Base-by-base conservation (phyloP, 2,888 invertebrate species). In the Iselma pallidipennis region DNA sequence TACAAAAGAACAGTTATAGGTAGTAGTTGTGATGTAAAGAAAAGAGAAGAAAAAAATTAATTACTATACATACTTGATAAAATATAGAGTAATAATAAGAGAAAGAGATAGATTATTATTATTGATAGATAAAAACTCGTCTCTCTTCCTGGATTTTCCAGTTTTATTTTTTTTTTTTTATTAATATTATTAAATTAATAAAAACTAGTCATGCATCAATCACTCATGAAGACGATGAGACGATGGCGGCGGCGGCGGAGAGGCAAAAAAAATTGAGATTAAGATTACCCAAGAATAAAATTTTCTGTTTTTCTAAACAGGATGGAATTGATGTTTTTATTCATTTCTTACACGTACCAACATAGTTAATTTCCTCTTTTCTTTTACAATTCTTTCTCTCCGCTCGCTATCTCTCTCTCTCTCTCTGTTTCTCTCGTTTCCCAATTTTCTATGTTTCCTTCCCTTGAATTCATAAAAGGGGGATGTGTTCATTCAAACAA, bases 301-400 rank as follows among this genome's bases (percentile, higher is more conserved):
- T n/a, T n/a, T n/a, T n/a, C n/a, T n/a, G n/a, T n/a, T n/a, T n/a
- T n/a, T n/a, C n/a, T n/a, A 21, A 19, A 49, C 14, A 21, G 25
- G 5, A 49, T 23, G 7, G 23, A 49, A 25, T 49, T 14, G 10
- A 51, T 64, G 59, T 63, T 66, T 59, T 56, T 52, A 33, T 57
- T 65, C 65, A 73, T 74, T 70, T 70, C 67, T 59, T 56, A 64
- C 75, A 74, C 75, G 74, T 75, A 65, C 65, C 57, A 66, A 67
- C 67, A 71, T 73, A 73, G 73, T 74, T 75, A 75, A 75, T 75
- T 75, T 74, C 68, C 72, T 65, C 69, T 65, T 59, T 63, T 64
- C 42, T 42, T 19, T n/a, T n/a, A n/a, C n/a, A 2, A 42, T 3
- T 21, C 16, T 16, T 37, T n/a, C 37, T 2, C 37, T 16, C 37